These are phyloP conservation scores for Harpagoxenus sublaevis DNA, from an alignment of 2,888 invertebrate genomes.

Conservation along the genomic window DNA sequence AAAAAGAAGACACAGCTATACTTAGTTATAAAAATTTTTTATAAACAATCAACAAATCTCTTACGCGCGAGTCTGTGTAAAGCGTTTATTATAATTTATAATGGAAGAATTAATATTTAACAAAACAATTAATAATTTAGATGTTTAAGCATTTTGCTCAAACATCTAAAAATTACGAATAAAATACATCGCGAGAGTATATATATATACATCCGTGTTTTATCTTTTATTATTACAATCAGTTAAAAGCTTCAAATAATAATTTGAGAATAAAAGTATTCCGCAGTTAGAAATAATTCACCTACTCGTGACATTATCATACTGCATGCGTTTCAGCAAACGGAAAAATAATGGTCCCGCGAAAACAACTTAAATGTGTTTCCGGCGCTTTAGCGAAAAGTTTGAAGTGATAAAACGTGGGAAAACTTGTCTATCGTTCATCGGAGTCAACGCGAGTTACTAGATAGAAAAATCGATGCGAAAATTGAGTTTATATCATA, in stretches of 20 bases:
- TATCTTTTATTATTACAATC: not conserved
- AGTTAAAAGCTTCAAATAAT: constrained; percentile 26
- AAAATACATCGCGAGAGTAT: not conserved
- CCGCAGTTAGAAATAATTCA: constrained; percentile 11
- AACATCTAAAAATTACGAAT: not conserved
- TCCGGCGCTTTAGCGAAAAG: constrained; percentile 7
- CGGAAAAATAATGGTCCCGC: constrained; percentile 23
- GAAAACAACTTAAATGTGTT: constrained; percentile 12
- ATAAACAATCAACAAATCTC: not conserved
- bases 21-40: not conserved
- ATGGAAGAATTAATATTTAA: constrained; percentile 12
- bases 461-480: not conserved
- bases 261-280: constrained; percentile 2
- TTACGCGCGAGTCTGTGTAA: not conserved
- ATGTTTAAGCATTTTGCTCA: not conserved
- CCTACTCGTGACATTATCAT: constrained; percentile 24
- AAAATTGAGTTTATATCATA: constrained; percentile 10
- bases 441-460: not conserved
- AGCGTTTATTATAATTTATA: constrained; percentile 3
- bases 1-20: not conserved
- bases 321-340: not conserved
- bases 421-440: constrained; percentile 7
- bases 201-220: not conserved
- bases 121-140: not conserved
- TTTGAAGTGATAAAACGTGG: constrained; percentile 13